A percentile compares a stretch with the other conserved stretches of the same genome.
Conservation (phyloP, 1,140 invertebrate genomes). For the Pseudomyrmex pallidus region DNA sequence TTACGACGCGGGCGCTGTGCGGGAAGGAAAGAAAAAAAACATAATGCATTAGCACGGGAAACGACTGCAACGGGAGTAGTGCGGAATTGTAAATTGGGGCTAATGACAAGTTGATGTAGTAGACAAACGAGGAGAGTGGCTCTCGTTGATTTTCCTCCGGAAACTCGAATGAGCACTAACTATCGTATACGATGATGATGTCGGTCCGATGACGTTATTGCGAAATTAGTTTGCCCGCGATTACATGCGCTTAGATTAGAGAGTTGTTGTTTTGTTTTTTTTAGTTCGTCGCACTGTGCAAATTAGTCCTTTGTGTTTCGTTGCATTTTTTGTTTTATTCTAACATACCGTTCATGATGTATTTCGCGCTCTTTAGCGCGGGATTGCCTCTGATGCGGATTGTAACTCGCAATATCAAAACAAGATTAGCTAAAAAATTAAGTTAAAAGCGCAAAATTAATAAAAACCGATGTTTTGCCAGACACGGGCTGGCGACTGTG, state of each 20-base stretch:
- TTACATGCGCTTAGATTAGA: constrained; percentile 22
- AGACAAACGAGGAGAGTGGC: constrained; percentile 22
- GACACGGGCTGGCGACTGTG: not conserved
- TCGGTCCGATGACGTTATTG: not conserved
- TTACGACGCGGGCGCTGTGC: constrained; percentile 78
- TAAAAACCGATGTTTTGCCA: constrained; percentile 26
- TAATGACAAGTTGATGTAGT: constrained; percentile 6
- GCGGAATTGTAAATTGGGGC: constrained; percentile 21
- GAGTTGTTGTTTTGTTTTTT: not conserved
- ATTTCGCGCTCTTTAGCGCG: constrained; percentile 59
- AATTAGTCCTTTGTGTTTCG: constrained; percentile 35
- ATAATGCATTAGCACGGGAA: constrained; percentile 17
- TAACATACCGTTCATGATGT: constrained; percentile 70
- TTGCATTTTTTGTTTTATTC: not conserved
- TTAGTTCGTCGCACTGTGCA: constrained; percentile 5
- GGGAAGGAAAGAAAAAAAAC: constrained; percentile 49
- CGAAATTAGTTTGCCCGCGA: constrained; percentile 19
- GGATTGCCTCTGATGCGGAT: constrained; percentile 55
- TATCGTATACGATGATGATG: constrained; percentile 10
- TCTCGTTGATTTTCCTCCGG: constrained; percentile 39
- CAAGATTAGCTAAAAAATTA: constrained; percentile 68
- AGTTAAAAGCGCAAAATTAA: constrained; percentile 53
- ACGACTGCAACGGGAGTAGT: not conserved
- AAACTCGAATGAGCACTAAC: not conserved
- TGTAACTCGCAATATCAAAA: constrained; percentile 65